Evolutionary conservation across 2,113 vertebrate species (phyloP), one percentile per base, ranked within the genome.

Genomic region (Haemorhous mexicanus): DNA sequence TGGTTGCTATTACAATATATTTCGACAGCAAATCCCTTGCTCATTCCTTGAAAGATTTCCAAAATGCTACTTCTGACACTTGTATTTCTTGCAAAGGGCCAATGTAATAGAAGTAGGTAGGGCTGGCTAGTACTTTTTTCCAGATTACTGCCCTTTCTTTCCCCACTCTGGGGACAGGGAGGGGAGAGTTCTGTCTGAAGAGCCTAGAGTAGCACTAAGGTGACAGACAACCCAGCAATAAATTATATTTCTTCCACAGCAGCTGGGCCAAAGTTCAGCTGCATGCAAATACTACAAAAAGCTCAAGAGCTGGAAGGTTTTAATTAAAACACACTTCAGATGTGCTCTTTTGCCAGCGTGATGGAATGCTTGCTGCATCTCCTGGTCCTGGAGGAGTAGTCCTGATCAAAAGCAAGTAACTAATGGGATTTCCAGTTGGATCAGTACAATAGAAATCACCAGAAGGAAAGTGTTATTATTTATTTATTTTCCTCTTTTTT

Each of bases 291-390:
- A 72, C n/a, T 81, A 53, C 68, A 78, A 47, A 93, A 90, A 81
- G 50, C 84, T 56, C n/a, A 23, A 35, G 80, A 86, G 44, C 28
- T 63, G 49, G 61, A 78, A 87, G 35, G 35, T 61, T 89, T 92
- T 92, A 91, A 92, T 95, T 93, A 91, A 93, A 94, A 70, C 1
- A 2, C 58, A 35, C 30, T 92, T 94, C 77, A 87, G 76, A 78
- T 63, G 13, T 55, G 53, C 44, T 92, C 32, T 1, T 87, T 87
- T 78, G 64, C 89, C 0, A 2, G 33, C 0, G 0, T 75, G 76
- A 32, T 74, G 13, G 64, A 86, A 84, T 4, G 23, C 76, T 87
- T 92, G 67, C 50, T 89, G 73, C 56, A 49, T 81, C 73, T 59
- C 76, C 20, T 4, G 2, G 43, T 94, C 83, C 75, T 94, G 79